phyloP scores from a whole-genome alignment of 2,113 vertebrate species.

The Pseudolaguvia tuberculata region DNA sequence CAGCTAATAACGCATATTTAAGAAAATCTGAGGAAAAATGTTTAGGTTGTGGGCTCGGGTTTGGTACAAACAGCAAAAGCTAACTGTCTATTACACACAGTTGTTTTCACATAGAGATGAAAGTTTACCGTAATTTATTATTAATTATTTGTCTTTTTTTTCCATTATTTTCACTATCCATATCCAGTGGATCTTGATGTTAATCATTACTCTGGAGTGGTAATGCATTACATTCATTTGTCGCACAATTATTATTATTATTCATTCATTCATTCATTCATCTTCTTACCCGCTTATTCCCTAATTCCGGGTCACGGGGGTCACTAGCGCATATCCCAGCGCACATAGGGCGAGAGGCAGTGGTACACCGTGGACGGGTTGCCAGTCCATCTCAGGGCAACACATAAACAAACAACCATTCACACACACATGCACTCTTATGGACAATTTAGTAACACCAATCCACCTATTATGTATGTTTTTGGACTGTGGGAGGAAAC shows the following conservation, averaged over 20 bases:
- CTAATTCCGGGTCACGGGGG: no score
- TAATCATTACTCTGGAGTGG: background rate
- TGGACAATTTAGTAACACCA: no score
- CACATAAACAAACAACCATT: no score
- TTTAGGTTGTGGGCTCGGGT: constrained; percentile 60
- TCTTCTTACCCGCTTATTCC: no score
- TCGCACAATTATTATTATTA: background rate
- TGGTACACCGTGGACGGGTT: no score
- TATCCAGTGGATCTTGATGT: background rate
- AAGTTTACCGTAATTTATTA: constrained; percentile 19
- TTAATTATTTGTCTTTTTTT: background rate
- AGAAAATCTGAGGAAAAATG: constrained; percentile 60
- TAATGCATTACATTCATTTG: background rate
- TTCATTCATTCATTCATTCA: no score
- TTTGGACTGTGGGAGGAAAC: no score
- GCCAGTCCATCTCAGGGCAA: no score
- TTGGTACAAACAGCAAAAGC: constrained; percentile 42
- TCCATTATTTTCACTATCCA: background rate
- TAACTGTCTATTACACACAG: constrained; percentile 31
- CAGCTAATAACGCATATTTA: constrained; percentile 74
- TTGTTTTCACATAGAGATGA: constrained; percentile 47
- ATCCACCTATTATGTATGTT: no score
- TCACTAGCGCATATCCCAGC: no score
- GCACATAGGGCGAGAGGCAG: no score
- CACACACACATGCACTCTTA: no score